Evolutionary conservation across 1,140 invertebrate species (phyloP), one percentile per base, ranked within the genome.

Genomic region (Drosophila ohnishii): DNA sequence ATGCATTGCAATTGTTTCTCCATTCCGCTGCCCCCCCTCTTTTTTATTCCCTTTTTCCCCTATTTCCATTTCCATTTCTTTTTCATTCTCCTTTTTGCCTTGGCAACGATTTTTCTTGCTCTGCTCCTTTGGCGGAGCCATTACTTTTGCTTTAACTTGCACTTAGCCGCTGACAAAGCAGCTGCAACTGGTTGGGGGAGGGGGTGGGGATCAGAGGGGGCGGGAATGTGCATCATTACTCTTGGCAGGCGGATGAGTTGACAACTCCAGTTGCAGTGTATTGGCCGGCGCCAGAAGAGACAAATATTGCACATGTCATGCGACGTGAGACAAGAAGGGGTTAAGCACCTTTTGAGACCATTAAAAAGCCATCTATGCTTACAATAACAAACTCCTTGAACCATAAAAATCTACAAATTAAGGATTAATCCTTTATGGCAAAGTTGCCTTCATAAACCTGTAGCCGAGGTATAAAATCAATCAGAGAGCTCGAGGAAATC

Each of bases 281-380:
- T 85, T 85, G 82, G 59, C 44, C 69, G 50, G 40, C 40, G 37
- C 16, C 47, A 63, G 50, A 73, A 71, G 53, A 86, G 83, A 86
- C 82, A 86, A 84, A 86, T 86, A 87, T 86, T 82, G 83, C 83
- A 86, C 83, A 86, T 87, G 82, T 87, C 82, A 87, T 87, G 78
- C 67, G 66, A 61, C 57, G 72, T 86, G 69, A 72, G 51, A 8
- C 5, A 13, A 14, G 16, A 16, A 19, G 0, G 32, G 50, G 11
- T 32, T 32, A 19, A 13, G 48, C 25, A 62, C 53, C 9, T 56
- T 28, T 28, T 28, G 25, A 28, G 25, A 5, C 25, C 25, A 28
- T 28, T 28, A 28, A 28, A 28, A 28, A 28, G 25, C 25, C 25
- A 28, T 28, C 25, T 28, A 28, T 28, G 25, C 25, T 28, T 5